A percentile compares a stretch with the other conserved stretches of the same genome.
Evolutionary conservation across 1,140 invertebrate genomes (phyloP).

Genomic region (Pachypsylla venusta): DNA sequence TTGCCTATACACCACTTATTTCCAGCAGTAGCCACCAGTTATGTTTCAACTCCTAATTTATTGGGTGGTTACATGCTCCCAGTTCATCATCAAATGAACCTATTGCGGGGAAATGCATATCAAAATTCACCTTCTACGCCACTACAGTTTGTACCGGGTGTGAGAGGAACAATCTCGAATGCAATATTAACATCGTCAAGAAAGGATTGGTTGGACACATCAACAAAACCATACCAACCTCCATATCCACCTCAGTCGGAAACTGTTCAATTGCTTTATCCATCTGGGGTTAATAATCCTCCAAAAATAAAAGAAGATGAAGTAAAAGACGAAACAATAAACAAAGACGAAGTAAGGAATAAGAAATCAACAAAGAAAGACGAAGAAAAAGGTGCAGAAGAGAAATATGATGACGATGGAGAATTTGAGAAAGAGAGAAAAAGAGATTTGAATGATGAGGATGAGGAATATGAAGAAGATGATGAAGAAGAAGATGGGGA

Average conservation of each 20-base stretch:
- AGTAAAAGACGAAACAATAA: conserved; percentile 8
- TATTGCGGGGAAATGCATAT: not conserved
- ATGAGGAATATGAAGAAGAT: conserved; percentile 15
- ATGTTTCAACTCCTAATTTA: not conserved
- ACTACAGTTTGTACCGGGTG: not conserved
- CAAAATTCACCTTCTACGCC: not conserved
- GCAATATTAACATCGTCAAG: conserved; percentile 1
- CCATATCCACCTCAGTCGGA: not conserved
- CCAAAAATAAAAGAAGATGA: not conserved
- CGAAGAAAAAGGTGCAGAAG: conserved; percentile 10
- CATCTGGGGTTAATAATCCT: not conserved
- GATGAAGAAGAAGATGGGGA: conserved; percentile 22
- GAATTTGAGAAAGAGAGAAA: conserved; percentile 12
- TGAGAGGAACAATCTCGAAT: not conserved
- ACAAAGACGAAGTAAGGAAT: not conserved
- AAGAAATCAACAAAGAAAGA: conserved; percentile 8
- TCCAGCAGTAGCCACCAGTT: not conserved
- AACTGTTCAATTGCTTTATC: conserved; percentile 4
- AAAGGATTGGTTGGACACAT: not conserved
- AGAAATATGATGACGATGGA: conserved; percentile 13
- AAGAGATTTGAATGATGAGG: conserved; percentile 12
- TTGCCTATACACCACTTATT: conserved; percentile 2
- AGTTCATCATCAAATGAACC: not conserved
- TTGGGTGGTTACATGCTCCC: not conserved
- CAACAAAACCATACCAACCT: not conserved